Evolutionary conservation across 1,140 invertebrate genomes (phyloP), one percentile per base, ranked within the genome.

Genomic region (Hyles vespertilio): DNA sequence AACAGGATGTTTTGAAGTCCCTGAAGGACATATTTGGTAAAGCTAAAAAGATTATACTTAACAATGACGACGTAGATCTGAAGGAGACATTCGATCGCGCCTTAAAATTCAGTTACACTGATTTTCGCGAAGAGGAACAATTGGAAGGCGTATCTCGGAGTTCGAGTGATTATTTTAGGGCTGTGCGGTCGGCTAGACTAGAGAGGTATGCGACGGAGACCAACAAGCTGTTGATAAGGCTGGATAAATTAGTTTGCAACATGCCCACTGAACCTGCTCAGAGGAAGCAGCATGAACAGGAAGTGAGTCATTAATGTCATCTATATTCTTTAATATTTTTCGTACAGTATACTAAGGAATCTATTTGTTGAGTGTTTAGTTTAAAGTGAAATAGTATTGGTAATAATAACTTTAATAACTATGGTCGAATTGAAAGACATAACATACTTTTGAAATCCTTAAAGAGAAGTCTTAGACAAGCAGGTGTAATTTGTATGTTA

Each of bases 201-300:
- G 96, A 98, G 87, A 92, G 96, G 79, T 96, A 95, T 89, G 95
- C 97, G 0, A 94, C 95, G 32, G 97, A 98, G 90, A 99, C 97
- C 2, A 99, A 99, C 85, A 99, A 98, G 84, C 87, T 99, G 11
- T 91, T 99, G 36, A 98, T 99, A 73, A 91, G 98, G 72, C 81
- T 99, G 67, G 97, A 99, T 89, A 98, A 98, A 86, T 89, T 99
- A 63, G 91, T 99, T 5, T 91, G 92, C 67, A 95, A 98, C 79
- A 92, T 95, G 80, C 96, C 97, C 7, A 89, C 89, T 59, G 96
- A 98, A 81, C 92, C 94, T 10, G 90, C 93, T 33, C 95, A 96
- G 81, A 91, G 96, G 67, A 98, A 97, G 93, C 93, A 96, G 92
- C 90, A 92, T 79, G 92, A 93, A 75, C 92, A 93, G 72, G 90